Conservation (phyloP, 2,797 vertebrate species). For the Cossypha dichroa region DNA sequence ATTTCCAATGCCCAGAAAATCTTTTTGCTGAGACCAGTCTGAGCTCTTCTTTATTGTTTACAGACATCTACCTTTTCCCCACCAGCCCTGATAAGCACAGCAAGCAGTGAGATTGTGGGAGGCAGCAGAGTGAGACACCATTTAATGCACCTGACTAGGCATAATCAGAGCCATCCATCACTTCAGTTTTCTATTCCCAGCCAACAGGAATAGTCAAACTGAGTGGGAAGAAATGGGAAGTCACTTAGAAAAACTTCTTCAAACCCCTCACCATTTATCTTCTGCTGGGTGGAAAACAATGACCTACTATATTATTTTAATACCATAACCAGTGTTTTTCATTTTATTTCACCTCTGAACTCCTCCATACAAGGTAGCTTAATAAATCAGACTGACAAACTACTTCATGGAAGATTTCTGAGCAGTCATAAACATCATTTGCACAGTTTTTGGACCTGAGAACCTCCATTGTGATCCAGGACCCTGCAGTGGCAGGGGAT, state of each 20-base stretch:
- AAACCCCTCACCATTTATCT: not conserved
- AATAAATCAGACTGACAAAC: not conserved
- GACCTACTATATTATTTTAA: not conserved
- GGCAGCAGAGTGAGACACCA: conserved; percentile 36
- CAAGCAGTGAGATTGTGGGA: not conserved
- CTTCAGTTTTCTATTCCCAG: conserved; percentile 20
- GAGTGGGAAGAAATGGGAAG: not conserved
- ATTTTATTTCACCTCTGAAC: not conserved
- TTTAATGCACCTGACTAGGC: conserved; percentile 53
- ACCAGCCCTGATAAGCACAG: not conserved
- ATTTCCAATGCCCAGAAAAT: not conserved
- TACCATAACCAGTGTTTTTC: not conserved
- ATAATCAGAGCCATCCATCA: conserved; percentile 63
- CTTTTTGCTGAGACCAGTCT: not conserved
- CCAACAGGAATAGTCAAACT: not conserved
- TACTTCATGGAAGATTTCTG: not conserved
- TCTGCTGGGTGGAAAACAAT: not conserved
- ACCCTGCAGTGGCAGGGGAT: not conserved
- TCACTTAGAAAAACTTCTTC: not conserved
- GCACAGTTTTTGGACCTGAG: not conserved
- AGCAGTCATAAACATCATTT: not conserved
- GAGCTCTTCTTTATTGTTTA: conserved; percentile 22
- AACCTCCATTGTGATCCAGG: not conserved
- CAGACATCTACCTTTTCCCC: not conserved
- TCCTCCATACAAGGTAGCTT: not conserved